Conservation (phyloP, 2,888 invertebrate species). For the Drosophila ezoana region DNA sequence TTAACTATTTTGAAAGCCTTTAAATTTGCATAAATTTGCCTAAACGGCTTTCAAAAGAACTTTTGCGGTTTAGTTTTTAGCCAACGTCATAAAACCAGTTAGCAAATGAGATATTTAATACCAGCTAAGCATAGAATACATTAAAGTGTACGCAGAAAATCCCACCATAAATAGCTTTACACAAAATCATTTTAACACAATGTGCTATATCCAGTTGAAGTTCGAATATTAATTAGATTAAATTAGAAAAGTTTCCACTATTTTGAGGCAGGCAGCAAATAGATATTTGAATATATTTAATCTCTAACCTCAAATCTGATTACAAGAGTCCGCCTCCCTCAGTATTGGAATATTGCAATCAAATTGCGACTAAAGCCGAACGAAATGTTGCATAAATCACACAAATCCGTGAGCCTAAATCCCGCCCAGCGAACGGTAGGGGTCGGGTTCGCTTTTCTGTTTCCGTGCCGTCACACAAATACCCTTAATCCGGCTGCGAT, state of each 20-base stretch:
- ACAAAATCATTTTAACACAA: not conserved
- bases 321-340: not conserved
- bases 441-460: slow-evolving; percentile 23
- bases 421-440: slow-evolving; percentile 12
- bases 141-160: not conserved
- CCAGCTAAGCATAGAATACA: not conserved
- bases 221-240: not conserved
- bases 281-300: not conserved
- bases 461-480: slow-evolving; percentile 57
- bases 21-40: slow-evolving; percentile 16
- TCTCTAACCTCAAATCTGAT: slow-evolving; percentile 3
- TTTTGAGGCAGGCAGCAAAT: not conserved
- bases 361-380: slow-evolving; percentile 32
- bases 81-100: slow-evolving; percentile 4
- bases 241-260: not conserved
- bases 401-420: slow-evolving; percentile 46
- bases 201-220: not conserved
- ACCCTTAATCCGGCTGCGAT: slow-evolving; percentile 58
- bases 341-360: slow-evolving; percentile 20
- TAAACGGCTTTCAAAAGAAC: slow-evolving; percentile 3
- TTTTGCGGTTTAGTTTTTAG: not conserved
- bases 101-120: not conserved
- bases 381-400: slow-evolving; percentile 55
- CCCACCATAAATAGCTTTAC: not conserved
- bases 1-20: not conserved